These are phyloP conservation scores for Jordanella pulchra DNA, from an alignment of 2,797 vertebrate species.

Conservation along the genomic window DNA sequence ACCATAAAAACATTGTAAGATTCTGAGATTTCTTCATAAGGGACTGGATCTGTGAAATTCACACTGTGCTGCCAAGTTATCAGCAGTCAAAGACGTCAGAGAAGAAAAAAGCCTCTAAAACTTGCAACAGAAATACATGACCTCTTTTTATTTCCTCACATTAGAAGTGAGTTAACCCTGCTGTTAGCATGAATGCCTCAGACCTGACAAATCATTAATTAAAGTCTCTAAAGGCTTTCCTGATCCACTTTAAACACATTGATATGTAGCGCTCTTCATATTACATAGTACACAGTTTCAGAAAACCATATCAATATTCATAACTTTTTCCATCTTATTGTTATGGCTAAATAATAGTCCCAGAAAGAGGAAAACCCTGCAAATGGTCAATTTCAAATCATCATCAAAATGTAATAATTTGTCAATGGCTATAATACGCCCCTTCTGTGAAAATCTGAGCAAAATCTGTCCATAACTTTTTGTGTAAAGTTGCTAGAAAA, in stretches of 20 bases:
- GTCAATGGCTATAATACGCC: too few relatives aligned
- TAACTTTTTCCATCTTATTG: not conserved
- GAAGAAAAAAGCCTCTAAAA: conserved; percentile 27
- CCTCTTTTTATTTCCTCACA: conserved; percentile 24
- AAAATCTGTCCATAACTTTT: too few relatives aligned
- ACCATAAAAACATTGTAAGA: conserved; percentile 54
- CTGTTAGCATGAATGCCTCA: conserved; percentile 12
- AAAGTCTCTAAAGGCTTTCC: not conserved
- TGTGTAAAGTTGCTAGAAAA: too few relatives aligned
- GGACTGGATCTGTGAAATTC: conserved; percentile 35
- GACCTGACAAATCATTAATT: conserved; percentile 2
- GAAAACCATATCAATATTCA: not conserved
- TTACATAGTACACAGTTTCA: not conserved
- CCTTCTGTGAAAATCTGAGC: too few relatives aligned
- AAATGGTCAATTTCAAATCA: too few relatives aligned
- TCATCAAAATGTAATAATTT: too few relatives aligned
- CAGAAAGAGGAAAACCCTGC: not conserved
- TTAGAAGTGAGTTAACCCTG: conserved; percentile 4
- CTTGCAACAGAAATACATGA: conserved; percentile 20
- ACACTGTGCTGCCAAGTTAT: conserved; percentile 30
- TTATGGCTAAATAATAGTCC: not conserved
- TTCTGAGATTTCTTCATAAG: conserved; percentile 42
- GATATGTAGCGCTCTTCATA: not conserved
- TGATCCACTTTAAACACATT: not conserved
- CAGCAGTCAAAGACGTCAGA: conserved; percentile 39